phyloP scores from a whole-genome alignment of 2,797 vertebrate genomes.

The Peromyscus melanophrys region DNA sequence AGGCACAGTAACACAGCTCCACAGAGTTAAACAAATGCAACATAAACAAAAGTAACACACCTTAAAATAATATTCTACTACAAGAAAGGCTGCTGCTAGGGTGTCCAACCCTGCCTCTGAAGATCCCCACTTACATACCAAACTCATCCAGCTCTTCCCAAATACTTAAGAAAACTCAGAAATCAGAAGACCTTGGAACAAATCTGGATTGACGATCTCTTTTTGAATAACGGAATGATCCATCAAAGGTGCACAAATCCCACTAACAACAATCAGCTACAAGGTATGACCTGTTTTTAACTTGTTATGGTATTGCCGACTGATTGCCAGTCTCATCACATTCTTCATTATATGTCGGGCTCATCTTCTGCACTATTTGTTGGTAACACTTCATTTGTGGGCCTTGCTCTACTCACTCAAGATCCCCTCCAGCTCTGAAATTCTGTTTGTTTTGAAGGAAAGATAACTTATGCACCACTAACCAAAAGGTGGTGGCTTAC shows the following conservation, averaged over 20 bases:
- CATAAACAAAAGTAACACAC: no score
- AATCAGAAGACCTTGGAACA: constrained; percentile 2
- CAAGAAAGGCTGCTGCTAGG: no score
- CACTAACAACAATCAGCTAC: background rate
- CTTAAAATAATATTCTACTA: no score
- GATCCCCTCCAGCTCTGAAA: background rate
- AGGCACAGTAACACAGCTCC: no score
- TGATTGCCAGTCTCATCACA: background rate
- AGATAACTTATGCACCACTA: background rate
- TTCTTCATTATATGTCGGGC: background rate
- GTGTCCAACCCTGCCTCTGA: background rate
- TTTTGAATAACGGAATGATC: background rate
- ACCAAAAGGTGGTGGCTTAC: background rate
- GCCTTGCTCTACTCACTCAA: background rate
- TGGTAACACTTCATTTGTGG: background rate
- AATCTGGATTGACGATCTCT: background rate
- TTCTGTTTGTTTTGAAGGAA: background rate
- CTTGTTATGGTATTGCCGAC: background rate
- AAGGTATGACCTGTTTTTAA: background rate
- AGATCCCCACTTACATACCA: background rate
- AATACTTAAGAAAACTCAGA: background rate
- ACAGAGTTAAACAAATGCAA: no score
- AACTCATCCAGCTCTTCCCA: background rate
- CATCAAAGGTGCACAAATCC: background rate
- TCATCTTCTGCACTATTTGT: background rate